Conservation (phyloP, 2,888 invertebrate genomes). For the Palloptera scutellata region DNA sequence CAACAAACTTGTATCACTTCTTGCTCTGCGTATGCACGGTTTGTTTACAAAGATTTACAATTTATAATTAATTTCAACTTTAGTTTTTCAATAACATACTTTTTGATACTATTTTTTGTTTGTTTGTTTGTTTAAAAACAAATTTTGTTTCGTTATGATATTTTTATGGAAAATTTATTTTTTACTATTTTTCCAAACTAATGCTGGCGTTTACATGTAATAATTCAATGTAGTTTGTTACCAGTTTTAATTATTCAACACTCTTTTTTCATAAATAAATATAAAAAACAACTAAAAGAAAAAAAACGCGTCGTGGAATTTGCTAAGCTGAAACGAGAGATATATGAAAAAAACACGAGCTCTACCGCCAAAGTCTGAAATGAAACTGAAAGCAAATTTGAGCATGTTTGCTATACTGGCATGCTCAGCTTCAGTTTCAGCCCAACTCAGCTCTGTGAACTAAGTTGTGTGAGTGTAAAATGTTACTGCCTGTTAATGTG, state of each 20-base stretch:
- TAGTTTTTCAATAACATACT: neutral
- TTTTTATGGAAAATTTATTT: too few species aligned
- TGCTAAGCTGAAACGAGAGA: neutral
- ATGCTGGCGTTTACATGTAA: too few species aligned
- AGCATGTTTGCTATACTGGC: too few species aligned
- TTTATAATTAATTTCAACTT: neutral
- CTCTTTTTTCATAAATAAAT: too few species aligned
- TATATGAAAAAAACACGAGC: slow-evolving; percentile 21
- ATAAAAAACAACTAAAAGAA: neutral
- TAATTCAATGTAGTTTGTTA: neutral
- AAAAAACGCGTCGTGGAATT: neutral
- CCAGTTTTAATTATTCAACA: too few species aligned
- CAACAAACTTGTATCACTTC: slow-evolving; percentile 18
- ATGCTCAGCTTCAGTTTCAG: too few species aligned
- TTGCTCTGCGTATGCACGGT: neutral
- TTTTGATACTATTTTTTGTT: neutral
- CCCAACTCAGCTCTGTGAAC: too few species aligned
- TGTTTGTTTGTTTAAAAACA: neutral
- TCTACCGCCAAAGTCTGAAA: slow-evolving; percentile 59
- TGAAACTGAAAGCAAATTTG: slow-evolving; percentile 63
- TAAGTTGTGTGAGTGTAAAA: too few species aligned
- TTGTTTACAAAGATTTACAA: neutral
- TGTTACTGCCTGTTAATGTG: neutral
- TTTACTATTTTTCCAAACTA: too few species aligned
- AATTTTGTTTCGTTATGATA: too few species aligned